A percentile compares a stretch with the other conserved stretches of the same genome.
Evolutionary conservation across 2,888 invertebrate species (phyloP).

Genomic region (Phalera bucephala): DNA sequence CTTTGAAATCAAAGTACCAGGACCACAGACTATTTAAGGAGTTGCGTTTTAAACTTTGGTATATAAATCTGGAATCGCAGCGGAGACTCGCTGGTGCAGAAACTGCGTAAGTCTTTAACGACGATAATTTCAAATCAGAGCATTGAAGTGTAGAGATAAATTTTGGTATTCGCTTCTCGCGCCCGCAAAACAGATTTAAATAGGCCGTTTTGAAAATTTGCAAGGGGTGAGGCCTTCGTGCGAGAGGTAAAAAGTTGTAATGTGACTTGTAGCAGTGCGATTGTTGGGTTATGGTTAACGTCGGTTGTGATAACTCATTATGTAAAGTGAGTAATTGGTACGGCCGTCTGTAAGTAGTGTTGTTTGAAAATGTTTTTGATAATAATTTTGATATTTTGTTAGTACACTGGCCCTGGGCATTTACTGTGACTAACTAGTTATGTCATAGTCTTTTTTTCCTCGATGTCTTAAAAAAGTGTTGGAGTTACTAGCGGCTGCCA

Average conservation of each 20-base stretch:
- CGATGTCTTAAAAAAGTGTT: too few species aligned
- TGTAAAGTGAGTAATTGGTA: background rate
- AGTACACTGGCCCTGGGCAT: too few species aligned
- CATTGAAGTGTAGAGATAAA: conserved; percentile 65
- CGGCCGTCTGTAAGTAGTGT: background rate
- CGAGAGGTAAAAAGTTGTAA: conserved; percentile 9
- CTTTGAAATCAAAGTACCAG: background rate
- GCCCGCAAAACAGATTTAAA: conserved; percentile 63
- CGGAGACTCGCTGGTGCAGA: conserved; percentile 57
- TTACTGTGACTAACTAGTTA: too few species aligned
- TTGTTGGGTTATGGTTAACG: conserved; percentile 13
- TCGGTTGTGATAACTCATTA: background rate
- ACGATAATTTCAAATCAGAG: conserved; percentile 65
- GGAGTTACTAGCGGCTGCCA: too few species aligned
- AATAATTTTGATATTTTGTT: too few species aligned
- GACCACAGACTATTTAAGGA: conserved; percentile 1
- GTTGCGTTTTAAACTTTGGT: conserved; percentile 34
- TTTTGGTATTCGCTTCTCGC: conserved; percentile 41
- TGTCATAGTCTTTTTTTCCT: too few species aligned
- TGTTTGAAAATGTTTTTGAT: background rate
- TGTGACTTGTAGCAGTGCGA: conserved; percentile 23
- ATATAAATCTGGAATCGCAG: conserved; percentile 64
- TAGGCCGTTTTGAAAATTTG: conserved; percentile 46
- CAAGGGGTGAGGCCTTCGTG: conserved; percentile 22
- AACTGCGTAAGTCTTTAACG: conserved; percentile 66